A percentile compares a stretch with the other conserved stretches of the same genome.
phyloP scores from a whole-genome alignment of 1,140 invertebrate genomes.

The Nasonia giraulti region DNA sequence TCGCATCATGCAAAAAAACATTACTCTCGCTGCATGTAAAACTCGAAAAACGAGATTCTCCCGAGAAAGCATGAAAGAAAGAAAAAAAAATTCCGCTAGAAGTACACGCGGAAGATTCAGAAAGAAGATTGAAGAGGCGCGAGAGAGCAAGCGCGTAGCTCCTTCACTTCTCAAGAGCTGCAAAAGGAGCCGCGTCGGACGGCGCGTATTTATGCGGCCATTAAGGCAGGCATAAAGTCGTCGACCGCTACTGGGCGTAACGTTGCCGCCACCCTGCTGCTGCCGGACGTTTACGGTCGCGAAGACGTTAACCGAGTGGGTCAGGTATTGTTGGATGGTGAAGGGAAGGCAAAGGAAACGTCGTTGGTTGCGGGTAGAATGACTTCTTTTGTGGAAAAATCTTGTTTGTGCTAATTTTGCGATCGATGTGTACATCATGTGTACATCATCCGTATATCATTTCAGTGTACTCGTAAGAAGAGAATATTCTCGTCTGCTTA shows the following conservation, averaged over 20 bases:
- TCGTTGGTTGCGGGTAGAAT: background rate
- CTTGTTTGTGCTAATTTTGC: too few relatives aligned
- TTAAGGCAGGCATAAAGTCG: conserved; percentile 23
- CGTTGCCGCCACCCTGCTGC: background rate
- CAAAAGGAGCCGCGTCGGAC: background rate
- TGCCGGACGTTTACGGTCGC: conserved; percentile 10
- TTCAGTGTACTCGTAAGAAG: background rate
- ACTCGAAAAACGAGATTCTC: too few relatives aligned
- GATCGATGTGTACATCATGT: background rate
- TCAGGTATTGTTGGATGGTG: background rate
- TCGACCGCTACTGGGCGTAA: background rate
- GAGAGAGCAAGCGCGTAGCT: background rate
- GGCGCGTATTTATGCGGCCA: conserved; percentile 30
- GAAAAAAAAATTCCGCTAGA: background rate
- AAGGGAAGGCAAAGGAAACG: too few relatives aligned
- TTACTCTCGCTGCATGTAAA: too few relatives aligned
- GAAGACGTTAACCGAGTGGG: background rate
- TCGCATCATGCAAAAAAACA: too few relatives aligned
- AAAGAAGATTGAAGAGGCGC: background rate
- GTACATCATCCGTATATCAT: too few relatives aligned
- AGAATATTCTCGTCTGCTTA: too few relatives aligned
- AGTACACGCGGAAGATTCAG: background rate
- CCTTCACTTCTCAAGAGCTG: background rate
- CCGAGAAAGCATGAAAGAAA: too few relatives aligned
- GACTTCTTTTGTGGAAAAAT: background rate